Percentiles rank a stretch among this genome's conserved stretches.
Conservation (phyloP, 2,797 vertebrate genomes). For the Enteromius unitaeniatus region DNA sequence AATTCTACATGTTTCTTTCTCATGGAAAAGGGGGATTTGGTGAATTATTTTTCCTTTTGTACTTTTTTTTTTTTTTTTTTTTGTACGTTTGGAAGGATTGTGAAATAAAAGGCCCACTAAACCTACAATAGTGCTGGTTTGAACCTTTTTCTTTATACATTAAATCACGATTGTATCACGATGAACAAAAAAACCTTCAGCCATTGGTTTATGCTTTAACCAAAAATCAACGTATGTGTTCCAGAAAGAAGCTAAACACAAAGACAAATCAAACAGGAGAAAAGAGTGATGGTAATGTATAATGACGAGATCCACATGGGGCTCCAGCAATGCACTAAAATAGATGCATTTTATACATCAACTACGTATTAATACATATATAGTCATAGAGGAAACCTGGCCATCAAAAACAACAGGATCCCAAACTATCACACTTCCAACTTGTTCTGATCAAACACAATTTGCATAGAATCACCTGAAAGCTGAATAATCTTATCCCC, state of each 20-base stretch:
- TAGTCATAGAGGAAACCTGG: not conserved
- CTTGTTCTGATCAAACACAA: too few relatives aligned
- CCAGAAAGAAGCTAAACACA: not conserved
- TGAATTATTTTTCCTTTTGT: slow-evolving; percentile 63
- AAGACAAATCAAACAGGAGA: not conserved
- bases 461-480: too few relatives aligned
- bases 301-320: not conserved
- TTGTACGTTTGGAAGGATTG: slow-evolving; percentile 84
- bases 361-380: too few relatives aligned
- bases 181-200: not conserved
- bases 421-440: not conserved
- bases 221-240: not conserved
- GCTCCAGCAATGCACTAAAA: not conserved
- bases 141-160: not conserved
- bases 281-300: not conserved
- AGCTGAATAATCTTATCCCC: too few relatives aligned
- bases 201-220: not conserved
- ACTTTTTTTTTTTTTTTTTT: slow-evolving; percentile 68
- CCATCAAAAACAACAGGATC: not conserved
- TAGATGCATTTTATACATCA: not conserved
- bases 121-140: slow-evolving; percentile 46
- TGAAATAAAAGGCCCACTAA: slow-evolving; percentile 84
- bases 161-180: not conserved
- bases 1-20: slow-evolving; percentile 70
- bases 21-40: slow-evolving; percentile 64